A percentile compares a stretch with the other conserved stretches of the same genome.
Conservation (phyloP, 2,888 invertebrate genomes). For the Hyles lineata region DNA sequence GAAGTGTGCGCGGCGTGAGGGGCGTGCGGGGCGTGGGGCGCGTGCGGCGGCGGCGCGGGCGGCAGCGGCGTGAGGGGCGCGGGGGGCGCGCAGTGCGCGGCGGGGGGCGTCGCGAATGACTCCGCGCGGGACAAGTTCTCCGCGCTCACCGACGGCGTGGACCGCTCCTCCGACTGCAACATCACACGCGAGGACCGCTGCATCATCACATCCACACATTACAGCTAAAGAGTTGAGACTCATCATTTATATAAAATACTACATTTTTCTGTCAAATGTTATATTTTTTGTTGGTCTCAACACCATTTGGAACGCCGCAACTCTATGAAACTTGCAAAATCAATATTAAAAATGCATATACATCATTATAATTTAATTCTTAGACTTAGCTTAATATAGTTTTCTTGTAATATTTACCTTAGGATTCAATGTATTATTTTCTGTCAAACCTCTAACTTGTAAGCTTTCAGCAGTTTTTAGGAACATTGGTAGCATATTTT, state of each 20-base stretch:
- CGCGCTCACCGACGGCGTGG: constrained; percentile 78
- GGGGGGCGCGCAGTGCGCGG: constrained; percentile 69
- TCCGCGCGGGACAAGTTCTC: constrained; percentile 79
- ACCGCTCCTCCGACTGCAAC: constrained; percentile 76
- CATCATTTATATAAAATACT: too few relatives aligned
- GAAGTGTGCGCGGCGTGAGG: constrained; percentile 51
- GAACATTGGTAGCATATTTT: constrained; percentile 95
- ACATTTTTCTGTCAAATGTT: too few relatives aligned
- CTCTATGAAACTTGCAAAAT: too few relatives aligned
- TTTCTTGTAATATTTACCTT: constrained; percentile 65
- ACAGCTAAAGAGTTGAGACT: too few relatives aligned
- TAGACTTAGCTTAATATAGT: not conserved
- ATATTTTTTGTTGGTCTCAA: too few relatives aligned
- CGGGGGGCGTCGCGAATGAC: constrained; percentile 74
- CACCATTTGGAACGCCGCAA: too few relatives aligned
- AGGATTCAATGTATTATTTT: constrained; percentile 89
- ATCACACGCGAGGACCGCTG: not conserved
- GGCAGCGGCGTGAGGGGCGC: constrained; percentile 65
- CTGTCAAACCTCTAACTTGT: constrained; percentile 94
- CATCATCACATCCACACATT: not conserved
- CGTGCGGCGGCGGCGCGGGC: constrained; percentile 50
- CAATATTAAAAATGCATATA: too few relatives aligned
- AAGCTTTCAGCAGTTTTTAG: constrained; percentile 96
- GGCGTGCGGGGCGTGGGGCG: constrained; percentile 44
- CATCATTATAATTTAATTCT: too few relatives aligned